Evolutionary conservation across 1,140 invertebrate genomes (phyloP), one percentile per base, ranked within the genome.

Genomic region (Helicorthomorpha holstii): DNA sequence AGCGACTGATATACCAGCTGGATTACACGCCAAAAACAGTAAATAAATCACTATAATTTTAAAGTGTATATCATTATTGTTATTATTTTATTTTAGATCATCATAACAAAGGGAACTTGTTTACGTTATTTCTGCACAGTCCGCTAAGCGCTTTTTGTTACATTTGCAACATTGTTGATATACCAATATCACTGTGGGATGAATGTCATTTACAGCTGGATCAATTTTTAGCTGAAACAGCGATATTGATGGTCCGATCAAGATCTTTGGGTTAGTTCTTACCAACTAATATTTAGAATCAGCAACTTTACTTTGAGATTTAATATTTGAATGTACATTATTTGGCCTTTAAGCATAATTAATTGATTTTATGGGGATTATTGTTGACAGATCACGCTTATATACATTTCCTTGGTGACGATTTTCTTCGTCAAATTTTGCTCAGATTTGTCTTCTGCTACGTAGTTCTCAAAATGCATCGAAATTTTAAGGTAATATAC

Each of bases 71-170:
- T 63, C 38, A 51, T 50, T 54, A 50, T 57, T 61, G 49, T 54
- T 53, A 59, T 61, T 66, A n/a, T n/a, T n/a, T n/a, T n/a, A n/a
- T 71, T 59, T 49, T 76, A 82, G 90, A 93, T 70, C 79, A 87
- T 59, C 81, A 87, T 63, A 82, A 86, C 64, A 86, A 90, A 63
- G 93, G 93, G 45, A 92, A 82, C 61, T 71, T 97, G 52, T 94
- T 96, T 69, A 95, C 91, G 25, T 71, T 96, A 59, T 97, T 95
- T 72, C 77, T 97, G 51, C 89, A 95, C 69, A 87, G 84, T 62
- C 91, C 92, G 34, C 71, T 96, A 58, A 86, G 86, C 59, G 93
- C 88, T 48, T 82, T 96, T 64, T 94, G 89, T 71, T 84, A 86
- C 67, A 82, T 90, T 61, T 91, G 87, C 64, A 90, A 90, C 65